These are phyloP conservation scores for Kradibia gibbosae DNA, from an alignment of 1,140 invertebrate genomes.

Conservation along the genomic window DNA sequence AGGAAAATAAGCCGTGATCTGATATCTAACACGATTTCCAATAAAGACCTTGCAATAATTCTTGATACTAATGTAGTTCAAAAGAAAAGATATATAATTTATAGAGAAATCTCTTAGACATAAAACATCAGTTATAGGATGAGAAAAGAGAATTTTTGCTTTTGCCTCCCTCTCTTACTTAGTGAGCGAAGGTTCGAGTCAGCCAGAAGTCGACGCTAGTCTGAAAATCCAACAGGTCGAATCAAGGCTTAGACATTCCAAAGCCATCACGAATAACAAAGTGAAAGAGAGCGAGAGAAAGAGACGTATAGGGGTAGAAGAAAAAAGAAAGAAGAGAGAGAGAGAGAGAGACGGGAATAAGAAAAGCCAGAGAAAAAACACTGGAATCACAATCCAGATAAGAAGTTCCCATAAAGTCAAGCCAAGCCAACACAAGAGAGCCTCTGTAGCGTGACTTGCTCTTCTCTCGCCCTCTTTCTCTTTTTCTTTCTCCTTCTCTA, in stretches of 20 bases:
- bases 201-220: neutral
- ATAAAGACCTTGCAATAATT: neutral
- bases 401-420: constrained; percentile 51
- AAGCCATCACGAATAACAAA: constrained; percentile 21
- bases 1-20: neutral
- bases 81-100: constrained; percentile 23
- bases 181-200: neutral
- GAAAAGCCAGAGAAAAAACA: constrained; percentile 20
- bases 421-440: constrained; percentile 42
- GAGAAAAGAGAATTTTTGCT: neutral
- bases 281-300: neutral
- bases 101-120: constrained; percentile 21
- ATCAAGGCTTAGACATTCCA: constrained; percentile 30
- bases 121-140: neutral
- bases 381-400: constrained; percentile 50
- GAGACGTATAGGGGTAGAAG: neutral
- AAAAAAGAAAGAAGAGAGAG: neutral
- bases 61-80: neutral
- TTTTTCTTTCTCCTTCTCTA: constrained; percentile 14
- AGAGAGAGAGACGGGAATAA: neutral
- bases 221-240: constrained; percentile 29
- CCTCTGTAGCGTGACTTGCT: constrained; percentile 31
- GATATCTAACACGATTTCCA: constrained; percentile 21
- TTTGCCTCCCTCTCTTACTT: neutral
- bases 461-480: constrained; percentile 19